Evolutionary conservation across 2,797 vertebrate genomes (phyloP).

Genomic region (Sciurus carolinensis): DNA sequence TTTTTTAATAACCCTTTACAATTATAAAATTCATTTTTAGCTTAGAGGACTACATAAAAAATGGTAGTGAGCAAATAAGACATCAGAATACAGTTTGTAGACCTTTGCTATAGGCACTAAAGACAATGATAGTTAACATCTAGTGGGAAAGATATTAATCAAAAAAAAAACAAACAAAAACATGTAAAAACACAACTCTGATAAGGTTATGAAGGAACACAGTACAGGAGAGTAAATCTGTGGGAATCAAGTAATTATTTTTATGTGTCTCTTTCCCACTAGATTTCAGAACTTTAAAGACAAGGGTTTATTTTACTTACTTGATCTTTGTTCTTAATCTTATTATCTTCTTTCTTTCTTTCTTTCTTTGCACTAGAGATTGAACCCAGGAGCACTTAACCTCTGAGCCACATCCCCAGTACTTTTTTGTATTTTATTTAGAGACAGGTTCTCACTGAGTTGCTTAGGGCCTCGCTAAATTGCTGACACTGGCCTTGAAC

Average conservation of each 20-base stretch:
- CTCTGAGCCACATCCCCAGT: too few relatives aligned
- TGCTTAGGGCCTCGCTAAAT: too few relatives aligned
- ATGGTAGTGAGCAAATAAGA: background rate
- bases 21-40: slow-evolving; percentile 9
- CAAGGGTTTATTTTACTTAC: background rate
- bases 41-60: background rate
- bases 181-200: background rate
- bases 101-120: background rate
- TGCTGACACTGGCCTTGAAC: too few relatives aligned
- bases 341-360: background rate
- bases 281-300: slow-evolving; percentile 14
- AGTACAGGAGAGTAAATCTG: background rate
- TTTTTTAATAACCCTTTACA: slow-evolving; percentile 6
- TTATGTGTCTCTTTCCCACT: background rate
- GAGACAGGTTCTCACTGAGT: too few relatives aligned
- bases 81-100: background rate
- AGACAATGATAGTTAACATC: background rate
- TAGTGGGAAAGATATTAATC: background rate
- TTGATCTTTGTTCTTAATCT: background rate
- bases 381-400: too few relatives aligned
- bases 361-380: too few relatives aligned
- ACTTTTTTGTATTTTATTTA: too few relatives aligned
- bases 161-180: slow-evolving; percentile 47
- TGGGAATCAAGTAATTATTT: background rate
- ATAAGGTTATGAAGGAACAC: background rate